These are phyloP conservation scores for Cyclura pinguis DNA, from an alignment of 2,797 vertebrate species.

Conservation along the genomic window DNA sequence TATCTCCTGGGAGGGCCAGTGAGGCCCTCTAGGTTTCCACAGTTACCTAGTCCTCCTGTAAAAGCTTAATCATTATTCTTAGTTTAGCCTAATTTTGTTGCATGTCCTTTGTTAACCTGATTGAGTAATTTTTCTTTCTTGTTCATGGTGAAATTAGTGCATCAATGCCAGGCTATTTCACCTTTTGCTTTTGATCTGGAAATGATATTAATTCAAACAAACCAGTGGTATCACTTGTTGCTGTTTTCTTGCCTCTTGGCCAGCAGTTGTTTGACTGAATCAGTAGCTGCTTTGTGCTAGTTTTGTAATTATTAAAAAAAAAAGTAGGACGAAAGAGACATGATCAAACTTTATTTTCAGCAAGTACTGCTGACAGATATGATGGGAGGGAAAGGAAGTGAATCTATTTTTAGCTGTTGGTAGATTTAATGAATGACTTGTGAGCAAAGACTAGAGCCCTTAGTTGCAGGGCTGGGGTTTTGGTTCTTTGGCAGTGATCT, in stretches of 20 bases:
- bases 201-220: slow-evolving; percentile 14
- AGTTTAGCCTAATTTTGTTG: slow-evolving; percentile 1
- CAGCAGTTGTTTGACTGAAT: background rate
- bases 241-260: background rate
- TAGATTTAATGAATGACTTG: slow-evolving; percentile 12
- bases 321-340: background rate
- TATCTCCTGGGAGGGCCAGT: too few relatives aligned
- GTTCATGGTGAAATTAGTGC: background rate
- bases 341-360: background rate
- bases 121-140: slow-evolving; percentile 9
- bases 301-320: background rate
- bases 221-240: background rate
- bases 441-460: background rate
- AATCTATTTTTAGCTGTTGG: slow-evolving; percentile 7
- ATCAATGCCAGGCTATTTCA: background rate
- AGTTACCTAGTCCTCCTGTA: too few relatives aligned
- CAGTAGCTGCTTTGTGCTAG: background rate
- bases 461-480: background rate
- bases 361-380: slow-evolving; percentile 15
- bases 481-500: background rate
- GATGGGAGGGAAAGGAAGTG: background rate
- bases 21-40: too few relatives aligned
- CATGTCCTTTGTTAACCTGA: background rate
- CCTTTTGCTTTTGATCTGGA: background rate
- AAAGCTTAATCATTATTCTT: background rate